Conservation (phyloP, 2,797 vertebrate species). For the Syngnathus acus region DNA sequence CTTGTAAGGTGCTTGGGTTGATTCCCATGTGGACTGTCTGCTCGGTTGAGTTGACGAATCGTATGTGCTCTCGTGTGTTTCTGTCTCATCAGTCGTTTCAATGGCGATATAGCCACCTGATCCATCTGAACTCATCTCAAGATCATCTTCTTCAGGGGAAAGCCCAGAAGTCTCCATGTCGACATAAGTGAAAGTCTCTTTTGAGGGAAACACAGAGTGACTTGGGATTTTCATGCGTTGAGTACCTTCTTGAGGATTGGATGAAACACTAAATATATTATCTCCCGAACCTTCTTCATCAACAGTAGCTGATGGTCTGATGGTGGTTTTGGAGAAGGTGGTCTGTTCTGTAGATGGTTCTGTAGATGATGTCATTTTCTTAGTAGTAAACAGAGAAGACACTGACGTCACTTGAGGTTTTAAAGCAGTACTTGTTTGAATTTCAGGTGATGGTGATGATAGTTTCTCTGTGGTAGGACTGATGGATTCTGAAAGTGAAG, state of each 20-base stretch:
- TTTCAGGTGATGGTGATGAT: slow-evolving; percentile 7
- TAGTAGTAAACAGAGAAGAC: slow-evolving; percentile 19
- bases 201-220: slow-evolving; percentile 16
- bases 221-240: slow-evolving; percentile 15
- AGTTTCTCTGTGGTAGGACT: slow-evolving; percentile 5
- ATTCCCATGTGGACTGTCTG: slow-evolving; percentile 9
- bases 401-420: slow-evolving; percentile 1
- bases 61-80: slow-evolving; percentile 39
- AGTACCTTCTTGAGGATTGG: slow-evolving; percentile 15
- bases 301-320: slow-evolving; percentile 4
- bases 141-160: slow-evolving; percentile 32
- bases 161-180: slow-evolving; percentile 45
- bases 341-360: slow-evolving; percentile 9
- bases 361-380: slow-evolving; percentile 9
- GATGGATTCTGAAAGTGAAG: not conserved
- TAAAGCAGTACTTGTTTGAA: slow-evolving; percentile 3
- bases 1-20: slow-evolving; percentile 26
- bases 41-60: slow-evolving; percentile 13
- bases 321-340: slow-evolving; percentile 8
- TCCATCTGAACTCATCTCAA: slow-evolving; percentile 41
- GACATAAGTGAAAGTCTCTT: slow-evolving; percentile 22
- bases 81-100: slow-evolving; percentile 55
- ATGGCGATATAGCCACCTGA: slow-evolving; percentile 30
- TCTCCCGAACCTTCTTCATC: slow-evolving; percentile 10
- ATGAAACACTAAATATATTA: slow-evolving; percentile 8